Evolutionary conservation across 1,140 invertebrate species (phyloP).

Genomic region (Anastrepha obliqua): DNA sequence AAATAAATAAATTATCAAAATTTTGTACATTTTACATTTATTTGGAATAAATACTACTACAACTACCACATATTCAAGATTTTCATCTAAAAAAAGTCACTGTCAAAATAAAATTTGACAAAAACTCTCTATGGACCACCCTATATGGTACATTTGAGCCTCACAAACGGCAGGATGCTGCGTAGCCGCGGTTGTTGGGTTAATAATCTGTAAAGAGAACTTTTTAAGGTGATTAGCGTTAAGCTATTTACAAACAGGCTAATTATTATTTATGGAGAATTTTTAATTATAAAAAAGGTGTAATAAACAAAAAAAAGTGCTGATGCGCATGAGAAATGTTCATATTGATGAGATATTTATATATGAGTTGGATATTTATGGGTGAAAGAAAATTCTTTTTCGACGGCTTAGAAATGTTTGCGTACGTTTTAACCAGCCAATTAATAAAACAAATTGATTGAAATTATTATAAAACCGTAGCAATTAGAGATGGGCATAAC

Average conservation of each 20-base stretch:
- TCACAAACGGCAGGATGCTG: neutral
- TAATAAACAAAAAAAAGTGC: neutral
- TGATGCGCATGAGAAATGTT: neutral
- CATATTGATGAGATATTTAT: neutral
- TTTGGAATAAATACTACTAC: too few species aligned
- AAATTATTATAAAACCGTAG: neutral
- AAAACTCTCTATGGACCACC: too few species aligned
- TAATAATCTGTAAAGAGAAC: constrained; percentile 25
- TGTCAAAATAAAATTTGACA: too few species aligned
- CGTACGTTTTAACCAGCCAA: neutral
- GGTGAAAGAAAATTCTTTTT: neutral
- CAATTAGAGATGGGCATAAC: too few species aligned
- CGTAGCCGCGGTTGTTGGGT: neutral
- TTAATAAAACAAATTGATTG: neutral
- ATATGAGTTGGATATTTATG: neutral
- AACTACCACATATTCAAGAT: too few species aligned
- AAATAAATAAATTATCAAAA: too few species aligned
- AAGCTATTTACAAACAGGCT: constrained; percentile 33
- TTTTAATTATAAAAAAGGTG: constrained; percentile 10
- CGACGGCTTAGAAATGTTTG: neutral
- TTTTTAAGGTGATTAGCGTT: constrained; percentile 50
- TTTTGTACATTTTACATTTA: too few species aligned
- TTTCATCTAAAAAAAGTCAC: too few species aligned
- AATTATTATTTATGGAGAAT: constrained; percentile 48
- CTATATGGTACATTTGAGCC: too few species aligned